Evolutionary conservation across 1,140 invertebrate species (phyloP), one percentile per base, ranked within the genome.

Genomic region (Drosophila lacertosa): DNA sequence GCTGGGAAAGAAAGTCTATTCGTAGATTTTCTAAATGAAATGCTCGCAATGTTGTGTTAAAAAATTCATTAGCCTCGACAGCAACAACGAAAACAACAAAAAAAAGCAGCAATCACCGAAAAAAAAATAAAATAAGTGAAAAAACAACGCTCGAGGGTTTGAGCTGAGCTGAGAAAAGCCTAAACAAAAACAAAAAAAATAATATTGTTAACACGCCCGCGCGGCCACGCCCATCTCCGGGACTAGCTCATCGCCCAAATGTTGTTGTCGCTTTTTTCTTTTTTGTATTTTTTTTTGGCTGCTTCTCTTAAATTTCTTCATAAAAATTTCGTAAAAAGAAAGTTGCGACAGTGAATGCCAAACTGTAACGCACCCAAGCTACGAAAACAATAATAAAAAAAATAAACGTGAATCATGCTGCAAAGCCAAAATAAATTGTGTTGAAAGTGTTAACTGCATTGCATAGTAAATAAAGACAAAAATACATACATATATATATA

Each of bases 361-460:
- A 84, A 84, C 81, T 84, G 81, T 77, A 74, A 84, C 80, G 81
- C 72, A 84, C 72, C 76, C 81, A 58, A 67, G 32, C 24, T 18
- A 51, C 6, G 10, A 65, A 66, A 33, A n/a, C n/a, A n/a, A n/a
- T n/a, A n/a, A n/a, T n/a, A n/a, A n/a, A n/a, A n/a, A n/a, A n/a
- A n/a, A n/a, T n/a, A n/a, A 20, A 24, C 47, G 51, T 86, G 81
- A 84, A 69, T 84, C 80, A 84, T 74, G 63, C 13, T 32, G 51
- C 22, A 29, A 50, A 50, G 15, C 26, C 22, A 16, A 33, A 51
- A 10, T 16, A 18, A 33, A 53, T 60, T 44, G 40, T 82, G 79
- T 79, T 80, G 81, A 86, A 83, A 86, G 80, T 80, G 80, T 80
- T 83, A 84, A 84, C 74, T 83, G 80, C 79, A 82, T 82, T 82